Conservation (phyloP, 2,888 invertebrate species). For the Cataglyphis rosenhaueri region DNA sequence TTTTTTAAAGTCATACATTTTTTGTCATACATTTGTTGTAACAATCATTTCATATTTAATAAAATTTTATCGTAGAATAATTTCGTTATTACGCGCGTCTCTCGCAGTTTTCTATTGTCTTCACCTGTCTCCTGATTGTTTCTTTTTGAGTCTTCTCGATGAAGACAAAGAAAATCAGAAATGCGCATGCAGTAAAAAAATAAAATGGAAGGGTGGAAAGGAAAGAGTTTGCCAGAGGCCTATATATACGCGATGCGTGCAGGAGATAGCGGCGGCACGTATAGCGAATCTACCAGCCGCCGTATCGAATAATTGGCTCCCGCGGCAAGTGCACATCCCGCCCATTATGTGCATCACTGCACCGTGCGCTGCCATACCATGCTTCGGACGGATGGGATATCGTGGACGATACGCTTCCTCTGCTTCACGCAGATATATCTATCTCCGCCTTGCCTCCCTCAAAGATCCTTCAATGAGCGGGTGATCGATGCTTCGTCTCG, state of each 20-base stretch:
- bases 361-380: slow-evolving; percentile 77
- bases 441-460: slow-evolving; percentile 54
- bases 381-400: slow-evolving; percentile 70
- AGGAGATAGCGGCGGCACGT: slow-evolving; percentile 82
- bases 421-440: slow-evolving; percentile 50
- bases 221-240: slow-evolving; percentile 76
- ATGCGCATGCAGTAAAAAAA: slow-evolving; percentile 31
- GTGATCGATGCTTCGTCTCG: slow-evolving; percentile 50
- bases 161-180: slow-evolving; percentile 49
- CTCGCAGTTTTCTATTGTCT: background rate
- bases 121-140: slow-evolving; percentile 11
- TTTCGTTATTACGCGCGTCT: background rate
- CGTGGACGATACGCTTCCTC: slow-evolving; percentile 70
- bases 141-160: slow-evolving; percentile 29
- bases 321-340: slow-evolving; percentile 85
- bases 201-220: slow-evolving; percentile 68
- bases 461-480: slow-evolving; percentile 55
- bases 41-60: slow-evolving; percentile 6
- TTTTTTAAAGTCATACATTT: background rate
- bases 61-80: background rate
- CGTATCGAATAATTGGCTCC: slow-evolving; percentile 86
- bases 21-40: background rate
- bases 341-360: slow-evolving; percentile 85
- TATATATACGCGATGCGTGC: slow-evolving; percentile 80
- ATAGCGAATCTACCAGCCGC: slow-evolving; percentile 77